Conservation (phyloP, 2,797 vertebrate species). For the Paguma larvata region DNA sequence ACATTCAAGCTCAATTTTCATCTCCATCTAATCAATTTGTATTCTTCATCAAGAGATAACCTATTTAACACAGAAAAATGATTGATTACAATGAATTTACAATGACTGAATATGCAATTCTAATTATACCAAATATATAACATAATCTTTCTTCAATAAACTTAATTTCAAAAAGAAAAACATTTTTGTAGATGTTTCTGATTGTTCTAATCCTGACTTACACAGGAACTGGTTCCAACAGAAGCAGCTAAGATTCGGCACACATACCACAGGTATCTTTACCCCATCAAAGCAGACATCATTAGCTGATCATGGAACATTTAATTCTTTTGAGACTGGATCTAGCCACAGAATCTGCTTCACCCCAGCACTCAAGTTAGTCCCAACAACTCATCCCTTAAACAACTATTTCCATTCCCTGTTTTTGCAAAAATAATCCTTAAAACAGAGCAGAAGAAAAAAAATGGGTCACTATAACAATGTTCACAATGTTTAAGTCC, state of each 20-base stretch:
- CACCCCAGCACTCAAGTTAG: not conserved
- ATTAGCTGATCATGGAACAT: not conserved
- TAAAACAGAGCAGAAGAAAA: not conserved
- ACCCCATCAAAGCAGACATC: not conserved
- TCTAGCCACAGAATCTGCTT: not conserved
- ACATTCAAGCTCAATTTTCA: conserved; percentile 34
- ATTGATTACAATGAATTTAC: not conserved
- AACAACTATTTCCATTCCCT: not conserved
- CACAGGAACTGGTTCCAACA: not conserved
- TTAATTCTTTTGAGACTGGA: not conserved
- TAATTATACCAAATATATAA: not conserved
- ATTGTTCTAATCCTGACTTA: not conserved
- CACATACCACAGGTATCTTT: not conserved
- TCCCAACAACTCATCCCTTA: not conserved
- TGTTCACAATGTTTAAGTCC: not conserved
- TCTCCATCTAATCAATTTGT: not conserved
- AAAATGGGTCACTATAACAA: not conserved
- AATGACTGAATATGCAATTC: not conserved
- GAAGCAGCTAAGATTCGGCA: not conserved
- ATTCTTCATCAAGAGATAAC: not conserved
- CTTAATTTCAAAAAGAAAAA: not conserved
- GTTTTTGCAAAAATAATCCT: not conserved
- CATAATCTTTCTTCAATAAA: not conserved
- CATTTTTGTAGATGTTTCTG: not conserved
- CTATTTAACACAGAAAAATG: not conserved